Evolutionary conservation across 2,797 vertebrate genomes (phyloP).

Genomic region (Octomys mimax): DNA sequence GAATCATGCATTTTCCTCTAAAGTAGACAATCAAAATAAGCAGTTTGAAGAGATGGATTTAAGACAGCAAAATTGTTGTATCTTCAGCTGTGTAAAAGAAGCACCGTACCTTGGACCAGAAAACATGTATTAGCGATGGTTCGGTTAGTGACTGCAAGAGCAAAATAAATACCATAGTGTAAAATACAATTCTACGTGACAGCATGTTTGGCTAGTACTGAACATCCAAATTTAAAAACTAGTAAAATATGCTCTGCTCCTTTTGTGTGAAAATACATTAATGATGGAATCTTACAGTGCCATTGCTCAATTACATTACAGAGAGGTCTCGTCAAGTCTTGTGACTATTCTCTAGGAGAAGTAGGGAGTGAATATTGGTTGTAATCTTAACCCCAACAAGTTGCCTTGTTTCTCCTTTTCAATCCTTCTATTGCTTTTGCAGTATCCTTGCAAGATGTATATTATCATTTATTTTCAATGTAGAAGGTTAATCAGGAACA

Average conservation of each 20-base stretch:
- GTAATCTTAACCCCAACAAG: slow-evolving; percentile 27
- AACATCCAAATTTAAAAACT: slow-evolving; percentile 43
- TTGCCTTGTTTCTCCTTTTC: slow-evolving; percentile 61
- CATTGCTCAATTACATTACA: slow-evolving; percentile 47
- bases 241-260: slow-evolving; percentile 31
- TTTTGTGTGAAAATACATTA: slow-evolving; percentile 69
- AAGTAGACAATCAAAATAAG: slow-evolving; percentile 80
- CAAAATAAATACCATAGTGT: slow-evolving; percentile 63
- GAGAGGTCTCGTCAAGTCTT: slow-evolving; percentile 46
- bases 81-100: slow-evolving; percentile 78
- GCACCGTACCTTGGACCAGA: slow-evolving; percentile 74
- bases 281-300: slow-evolving; percentile 32
- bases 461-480: slow-evolving; percentile 54
- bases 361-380: neutral
- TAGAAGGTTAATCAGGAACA: slow-evolving; percentile 25
- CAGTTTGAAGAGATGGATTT: slow-evolving; percentile 79
- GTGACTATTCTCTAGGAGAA: slow-evolving; percentile 10
- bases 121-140: slow-evolving; percentile 79
- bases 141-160: slow-evolving; percentile 76
- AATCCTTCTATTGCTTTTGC: neutral
- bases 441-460: slow-evolving; percentile 7
- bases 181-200: slow-evolving; percentile 69
- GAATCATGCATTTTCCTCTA: slow-evolving; percentile 72
- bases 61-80: slow-evolving; percentile 81
- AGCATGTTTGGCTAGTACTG: slow-evolving; percentile 11